Evolutionary conservation across 2,797 vertebrate species (phyloP).

Genomic region (Hylomyscus alleni): DNA sequence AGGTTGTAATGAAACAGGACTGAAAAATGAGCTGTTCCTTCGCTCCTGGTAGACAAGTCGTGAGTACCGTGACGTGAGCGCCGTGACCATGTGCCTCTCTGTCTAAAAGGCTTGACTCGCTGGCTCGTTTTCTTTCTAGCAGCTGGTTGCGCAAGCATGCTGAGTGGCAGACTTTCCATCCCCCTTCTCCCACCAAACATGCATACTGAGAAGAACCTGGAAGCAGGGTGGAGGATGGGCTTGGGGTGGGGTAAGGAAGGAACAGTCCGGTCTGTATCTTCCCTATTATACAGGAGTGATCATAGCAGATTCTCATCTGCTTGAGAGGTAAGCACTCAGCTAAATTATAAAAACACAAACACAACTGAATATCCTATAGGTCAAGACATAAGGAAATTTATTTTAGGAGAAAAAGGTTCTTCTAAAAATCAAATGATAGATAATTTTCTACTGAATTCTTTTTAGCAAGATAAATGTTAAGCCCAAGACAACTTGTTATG

Average conservation of each 20-base stretch:
- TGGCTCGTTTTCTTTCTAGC: not conserved
- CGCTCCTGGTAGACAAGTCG: not conserved
- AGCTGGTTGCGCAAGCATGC: not conserved
- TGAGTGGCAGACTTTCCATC: not conserved
- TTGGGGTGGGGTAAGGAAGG: not conserved
- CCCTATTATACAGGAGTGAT: not conserved
- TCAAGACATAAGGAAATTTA: not conserved
- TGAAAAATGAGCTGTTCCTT: not conserved
- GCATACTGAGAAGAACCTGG: not conserved
- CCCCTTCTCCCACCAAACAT: not conserved
- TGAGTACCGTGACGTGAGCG: not conserved
- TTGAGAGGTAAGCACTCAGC: not conserved
- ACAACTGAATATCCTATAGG: slow-evolving; percentile 33
- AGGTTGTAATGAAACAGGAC: not conserved
- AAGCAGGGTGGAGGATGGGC: not conserved
- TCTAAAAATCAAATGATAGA: slow-evolving; percentile 39
- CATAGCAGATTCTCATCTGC: not conserved
- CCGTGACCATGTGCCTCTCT: not conserved
- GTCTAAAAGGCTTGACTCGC: not conserved
- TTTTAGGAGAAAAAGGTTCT: slow-evolving; percentile 7
- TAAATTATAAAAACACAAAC: slow-evolving; percentile 27
- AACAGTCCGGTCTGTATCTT: not conserved
- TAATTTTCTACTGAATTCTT: slow-evolving; percentile 39
- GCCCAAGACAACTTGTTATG: not conserved
- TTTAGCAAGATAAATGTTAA: not conserved